Percentiles rank a stretch among this genome's conserved stretches.
These are phyloP conservation scores for Trichopria drosophilae DNA, from an alignment of 2,888 invertebrate genomes.

Conservation along the genomic window DNA sequence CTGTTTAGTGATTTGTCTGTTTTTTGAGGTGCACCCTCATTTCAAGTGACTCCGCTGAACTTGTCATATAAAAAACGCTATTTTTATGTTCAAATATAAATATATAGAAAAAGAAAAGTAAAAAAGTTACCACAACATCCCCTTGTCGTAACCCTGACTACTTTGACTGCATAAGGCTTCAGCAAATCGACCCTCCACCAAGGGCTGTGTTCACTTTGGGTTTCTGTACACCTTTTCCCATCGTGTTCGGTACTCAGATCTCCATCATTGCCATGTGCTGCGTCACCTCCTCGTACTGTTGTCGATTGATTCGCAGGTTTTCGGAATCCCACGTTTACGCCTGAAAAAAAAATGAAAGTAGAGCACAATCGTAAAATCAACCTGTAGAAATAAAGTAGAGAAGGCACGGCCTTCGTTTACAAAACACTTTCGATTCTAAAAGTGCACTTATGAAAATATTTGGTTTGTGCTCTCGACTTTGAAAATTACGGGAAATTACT, in stretches of 20 bases:
- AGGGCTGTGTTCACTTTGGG: slow-evolving; percentile 84
- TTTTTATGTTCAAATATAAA: no score
- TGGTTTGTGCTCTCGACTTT: no score
- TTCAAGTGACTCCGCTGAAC: no score
- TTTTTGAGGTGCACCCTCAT: no score
- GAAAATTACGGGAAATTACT: no score
- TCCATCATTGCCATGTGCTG: slow-evolving; percentile 86
- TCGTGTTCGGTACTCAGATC: slow-evolving; percentile 83
- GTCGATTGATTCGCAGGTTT: slow-evolving; percentile 92
- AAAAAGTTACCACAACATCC: slow-evolving; percentile 71
- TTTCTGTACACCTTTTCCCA: slow-evolving; percentile 85
- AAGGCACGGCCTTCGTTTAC: no score
- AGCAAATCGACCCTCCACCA: slow-evolving; percentile 93
- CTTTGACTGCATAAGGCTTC: slow-evolving; percentile 80
- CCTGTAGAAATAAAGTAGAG: no score
- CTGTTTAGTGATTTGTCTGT: no score
- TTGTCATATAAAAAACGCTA: no score
- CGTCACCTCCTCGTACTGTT: slow-evolving; percentile 80
- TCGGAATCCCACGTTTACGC: slow-evolving; percentile 80
- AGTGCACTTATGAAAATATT: no score
- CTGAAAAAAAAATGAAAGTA: slow-evolving; percentile 56
- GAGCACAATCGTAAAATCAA: not conserved
- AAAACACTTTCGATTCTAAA: no score
- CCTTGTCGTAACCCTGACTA: slow-evolving; percentile 82
- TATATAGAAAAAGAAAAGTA: no score